Evolutionary conservation across 2,888 invertebrate genomes (phyloP).

Genomic region (Stenoptilia bipunctidactyla): DNA sequence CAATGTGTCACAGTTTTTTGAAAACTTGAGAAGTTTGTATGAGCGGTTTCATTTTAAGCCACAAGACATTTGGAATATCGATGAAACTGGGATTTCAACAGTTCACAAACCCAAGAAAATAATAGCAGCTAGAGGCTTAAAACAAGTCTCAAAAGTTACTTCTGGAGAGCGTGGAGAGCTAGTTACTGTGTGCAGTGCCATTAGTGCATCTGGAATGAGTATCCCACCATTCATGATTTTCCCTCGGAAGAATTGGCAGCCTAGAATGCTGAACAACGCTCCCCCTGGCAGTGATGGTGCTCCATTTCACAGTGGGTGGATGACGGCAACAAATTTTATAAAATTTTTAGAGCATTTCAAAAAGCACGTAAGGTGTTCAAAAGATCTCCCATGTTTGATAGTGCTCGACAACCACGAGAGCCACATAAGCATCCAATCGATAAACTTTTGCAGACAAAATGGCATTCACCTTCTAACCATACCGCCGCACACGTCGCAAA

Average conservation of each 20-base stretch:
- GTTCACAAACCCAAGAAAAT: constrained; percentile 21
- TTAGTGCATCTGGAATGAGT: constrained; percentile 30
- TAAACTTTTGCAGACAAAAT: constrained; percentile 27
- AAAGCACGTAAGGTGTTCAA: not conserved
- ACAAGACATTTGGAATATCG: constrained; percentile 6
- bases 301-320: constrained; percentile 25
- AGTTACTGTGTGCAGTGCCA: constrained; percentile 25
- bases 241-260: constrained; percentile 14
- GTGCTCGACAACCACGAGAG: constrained; percentile 23
- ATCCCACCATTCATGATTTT: constrained; percentile 31
- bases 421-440: constrained; percentile 17
- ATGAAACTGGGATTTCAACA: not conserved
- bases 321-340: constrained; percentile 21
- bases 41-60: constrained; percentile 10
- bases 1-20: constrained; percentile 10
- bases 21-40: constrained; percentile 10
- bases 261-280: constrained; percentile 25
- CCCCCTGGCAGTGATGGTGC: constrained; percentile 15
- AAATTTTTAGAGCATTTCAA: constrained; percentile 2
- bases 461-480: constrained; percentile 31
- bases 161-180: constrained; percentile 31
- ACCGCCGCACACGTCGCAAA: constrained; percentile 22
- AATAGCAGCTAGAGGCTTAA: constrained; percentile 26
- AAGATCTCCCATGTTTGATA: constrained; percentile 5
- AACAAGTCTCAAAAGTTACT: constrained; percentile 31